Percentiles rank a stretch among this genome's conserved stretches.
These are phyloP conservation scores for Illadopsis cleaveri DNA, from an alignment of 2,113 vertebrate species.

Conservation along the genomic window DNA sequence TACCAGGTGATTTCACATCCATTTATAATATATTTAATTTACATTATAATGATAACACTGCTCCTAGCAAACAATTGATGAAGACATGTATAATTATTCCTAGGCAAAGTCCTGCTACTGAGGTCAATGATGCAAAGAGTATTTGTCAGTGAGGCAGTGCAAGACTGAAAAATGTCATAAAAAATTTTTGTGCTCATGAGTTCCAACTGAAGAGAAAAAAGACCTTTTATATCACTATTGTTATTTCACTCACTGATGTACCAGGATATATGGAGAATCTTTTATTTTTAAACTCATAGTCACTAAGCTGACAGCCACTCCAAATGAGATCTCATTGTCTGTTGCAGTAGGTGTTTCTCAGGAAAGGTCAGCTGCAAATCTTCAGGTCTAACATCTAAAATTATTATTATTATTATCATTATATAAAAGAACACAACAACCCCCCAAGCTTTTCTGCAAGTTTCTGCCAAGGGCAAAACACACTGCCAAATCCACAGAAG, in stretches of 20 bases:
- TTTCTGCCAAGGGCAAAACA: not conserved
- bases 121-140: not conserved
- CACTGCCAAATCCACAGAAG: not conserved
- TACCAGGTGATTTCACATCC: not conserved
- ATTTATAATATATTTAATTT: not conserved
- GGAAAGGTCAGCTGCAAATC: constrained; percentile 11
- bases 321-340: not conserved
- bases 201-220: not conserved
- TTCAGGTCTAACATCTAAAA: not conserved
- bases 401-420: not conserved
- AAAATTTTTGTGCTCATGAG: not conserved
- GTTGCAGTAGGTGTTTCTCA: not conserved
- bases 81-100: not conserved
- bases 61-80: not conserved
- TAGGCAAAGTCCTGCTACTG: not conserved
- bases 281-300: constrained; percentile 1
- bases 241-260: not conserved
- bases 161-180: not conserved
- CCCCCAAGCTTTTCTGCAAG: not conserved
- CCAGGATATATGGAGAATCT: not conserved
- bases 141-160: not conserved
- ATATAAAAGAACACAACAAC: not conserved
- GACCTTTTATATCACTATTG: not conserved
- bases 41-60: not conserved
- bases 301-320: not conserved